Evolutionary conservation across 2,888 invertebrate species (phyloP), one percentile per base, ranked within the genome.

Genomic region (Pimpla rufipes): DNA sequence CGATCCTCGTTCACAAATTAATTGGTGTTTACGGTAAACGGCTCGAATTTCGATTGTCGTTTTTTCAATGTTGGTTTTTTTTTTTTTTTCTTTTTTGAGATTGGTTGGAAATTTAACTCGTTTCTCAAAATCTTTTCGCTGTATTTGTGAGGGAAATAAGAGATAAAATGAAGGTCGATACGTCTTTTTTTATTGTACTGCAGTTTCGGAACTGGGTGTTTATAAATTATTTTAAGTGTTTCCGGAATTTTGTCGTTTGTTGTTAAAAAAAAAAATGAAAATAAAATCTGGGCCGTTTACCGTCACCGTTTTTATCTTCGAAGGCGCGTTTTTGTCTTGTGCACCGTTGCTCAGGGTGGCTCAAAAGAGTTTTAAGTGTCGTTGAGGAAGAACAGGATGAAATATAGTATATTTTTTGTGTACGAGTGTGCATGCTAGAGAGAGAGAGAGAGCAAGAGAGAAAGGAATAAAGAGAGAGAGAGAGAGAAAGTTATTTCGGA

Each of bases 361-460:
- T 82, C 74, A 52, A 82, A 77, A 66, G 42, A 81, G 21, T 81
- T 76, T 76, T 45, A 81, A 64, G 59, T 62, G 71, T 64, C 23
- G 64, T 73, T 74, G 66, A 66, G 4, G 47, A 52, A 57, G 11
- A 37, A 21, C 16, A 64, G 40, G 45, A 50, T 42, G 8, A 68
- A 7, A 55, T 18, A 57, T 52, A 81, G 45, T 66, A 40, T 79
- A 82, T 79, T 79, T 82, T 29, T 79, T 67, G 64, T 21, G 59
- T 70, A 47, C 35, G 52, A 16, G 11, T 79, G n/a, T 67, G 42
- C 18, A 40, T 18, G 23, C 40, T 57, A 37, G 42, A 59, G 45
- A 50, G 40, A 35, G 35, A 35, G 59, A 35, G 37, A 59, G 16
- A 59, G 59, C 29, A 13, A 59, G n/a, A 37, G 2, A 59, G 23